phyloP scores from a whole-genome alignment of 2,888 invertebrate species.

The Muschampia staudingeri region DNA sequence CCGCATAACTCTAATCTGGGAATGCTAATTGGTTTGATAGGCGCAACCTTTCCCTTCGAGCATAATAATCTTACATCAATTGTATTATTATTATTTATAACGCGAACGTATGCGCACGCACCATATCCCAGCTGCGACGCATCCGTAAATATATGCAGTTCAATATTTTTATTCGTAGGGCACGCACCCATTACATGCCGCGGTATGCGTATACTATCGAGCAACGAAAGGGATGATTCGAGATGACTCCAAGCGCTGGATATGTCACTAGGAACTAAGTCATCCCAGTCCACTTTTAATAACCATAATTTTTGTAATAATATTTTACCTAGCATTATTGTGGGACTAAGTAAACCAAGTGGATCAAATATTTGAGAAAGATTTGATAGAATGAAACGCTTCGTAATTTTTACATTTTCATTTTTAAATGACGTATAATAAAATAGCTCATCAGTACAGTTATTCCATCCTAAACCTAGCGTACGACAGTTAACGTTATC shows the following conservation, averaged over 20 bases:
- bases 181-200: constrained; percentile 37
- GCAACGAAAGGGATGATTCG: not conserved
- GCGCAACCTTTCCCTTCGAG: constrained; percentile 69
- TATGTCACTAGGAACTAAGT: constrained; percentile 44
- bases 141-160: constrained; percentile 62
- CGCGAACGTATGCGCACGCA: constrained; percentile 66
- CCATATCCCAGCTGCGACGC: constrained; percentile 65
- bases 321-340: constrained; percentile 49
- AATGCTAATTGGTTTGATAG: constrained; percentile 58
- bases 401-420: constrained; percentile 29
- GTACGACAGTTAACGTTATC: constrained; percentile 50
- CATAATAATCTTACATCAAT: constrained; percentile 62
- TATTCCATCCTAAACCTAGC: constrained; percentile 54
- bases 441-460: constrained; percentile 48
- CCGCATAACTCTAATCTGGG: constrained; percentile 69
- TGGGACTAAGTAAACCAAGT: constrained; percentile 61
- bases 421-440: constrained; percentile 44
- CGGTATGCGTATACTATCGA: constrained; percentile 37
- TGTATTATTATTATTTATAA: constrained; percentile 12
- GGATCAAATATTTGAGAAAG: constrained; percentile 66
- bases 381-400: constrained; percentile 58
- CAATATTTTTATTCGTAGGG: constrained; percentile 6
- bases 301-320: constrained; percentile 57
- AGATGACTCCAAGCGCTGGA: constrained; percentile 27
- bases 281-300: constrained; percentile 53